Conservation (phyloP, 2,888 invertebrate species). For the Drymonia ruficornis region DNA sequence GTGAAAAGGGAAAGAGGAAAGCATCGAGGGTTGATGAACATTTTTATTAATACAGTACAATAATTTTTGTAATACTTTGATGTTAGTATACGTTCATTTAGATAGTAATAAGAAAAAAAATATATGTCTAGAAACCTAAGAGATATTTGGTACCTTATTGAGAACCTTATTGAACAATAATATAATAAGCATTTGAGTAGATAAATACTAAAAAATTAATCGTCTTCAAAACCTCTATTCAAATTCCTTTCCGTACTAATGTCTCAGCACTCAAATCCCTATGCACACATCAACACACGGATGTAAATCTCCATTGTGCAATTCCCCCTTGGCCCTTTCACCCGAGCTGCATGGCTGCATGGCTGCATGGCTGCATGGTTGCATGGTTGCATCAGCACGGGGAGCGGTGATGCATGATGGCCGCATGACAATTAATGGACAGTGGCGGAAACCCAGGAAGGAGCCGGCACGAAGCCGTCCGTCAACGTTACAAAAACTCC, state of each 20-base stretch:
- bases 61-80: too few species aligned
- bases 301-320: constrained; percentile 18
- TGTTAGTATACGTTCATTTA: too few species aligned
- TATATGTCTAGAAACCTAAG: too few species aligned
- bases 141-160: too few species aligned
- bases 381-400: constrained; percentile 34
- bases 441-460: constrained; percentile 34
- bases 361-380: too few species aligned
- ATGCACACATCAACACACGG: background rate
- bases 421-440: constrained; percentile 48
- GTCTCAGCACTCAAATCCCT: background rate
- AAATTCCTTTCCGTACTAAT: background rate
- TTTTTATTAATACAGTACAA: too few species aligned
- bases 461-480: constrained; percentile 38
- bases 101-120: too few species aligned
- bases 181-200: too few species aligned
- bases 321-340: constrained; percentile 31
- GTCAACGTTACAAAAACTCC: constrained; percentile 19
- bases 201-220: background rate
- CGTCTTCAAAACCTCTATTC: background rate
- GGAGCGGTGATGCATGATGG: constrained; percentile 50
- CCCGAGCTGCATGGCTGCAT: constrained; percentile 24
- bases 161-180: too few species aligned
- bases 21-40: too few species aligned
- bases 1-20: too few species aligned